Conservation (phyloP, 2,113 vertebrate species). For the Malurus cyaneus region DNA sequence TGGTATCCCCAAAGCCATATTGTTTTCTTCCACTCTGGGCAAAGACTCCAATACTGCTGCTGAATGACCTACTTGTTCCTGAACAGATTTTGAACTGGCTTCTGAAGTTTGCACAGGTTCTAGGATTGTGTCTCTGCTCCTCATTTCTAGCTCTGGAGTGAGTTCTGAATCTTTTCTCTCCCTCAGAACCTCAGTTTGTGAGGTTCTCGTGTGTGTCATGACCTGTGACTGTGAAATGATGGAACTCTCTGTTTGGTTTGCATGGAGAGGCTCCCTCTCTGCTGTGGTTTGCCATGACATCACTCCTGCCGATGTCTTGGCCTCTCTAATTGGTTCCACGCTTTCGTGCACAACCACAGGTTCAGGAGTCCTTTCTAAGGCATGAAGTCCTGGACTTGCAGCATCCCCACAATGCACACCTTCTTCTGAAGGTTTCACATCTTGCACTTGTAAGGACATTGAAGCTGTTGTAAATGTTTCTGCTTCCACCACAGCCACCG, state of each 20-base stretch:
- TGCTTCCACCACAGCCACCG: background rate
- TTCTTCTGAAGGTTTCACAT: background rate
- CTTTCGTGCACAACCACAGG: background rate
- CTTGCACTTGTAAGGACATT: background rate
- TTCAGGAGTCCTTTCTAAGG: background rate
- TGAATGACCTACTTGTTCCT: background rate
- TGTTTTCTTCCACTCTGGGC: background rate
- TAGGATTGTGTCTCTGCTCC: background rate
- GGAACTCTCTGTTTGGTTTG: background rate
- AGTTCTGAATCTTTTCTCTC: background rate
- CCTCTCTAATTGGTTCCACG: background rate
- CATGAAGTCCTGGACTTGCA: background rate
- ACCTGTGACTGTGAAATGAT: background rate
- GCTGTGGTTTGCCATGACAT: background rate
- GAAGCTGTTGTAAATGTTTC: background rate
- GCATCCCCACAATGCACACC: background rate
- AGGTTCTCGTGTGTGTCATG: background rate
- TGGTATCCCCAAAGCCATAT: background rate
- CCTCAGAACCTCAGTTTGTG: background rate
- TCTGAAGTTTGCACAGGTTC: background rate
- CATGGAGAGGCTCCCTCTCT: background rate
- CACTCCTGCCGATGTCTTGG: background rate
- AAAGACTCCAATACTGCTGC: background rate
- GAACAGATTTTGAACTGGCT: background rate
- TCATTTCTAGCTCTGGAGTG: background rate